Percentiles rank a stretch among this genome's conserved stretches.
These are phyloP conservation scores for Crypturellus undulatus DNA, from an alignment of 2,113 vertebrate genomes.

Conservation along the genomic window DNA sequence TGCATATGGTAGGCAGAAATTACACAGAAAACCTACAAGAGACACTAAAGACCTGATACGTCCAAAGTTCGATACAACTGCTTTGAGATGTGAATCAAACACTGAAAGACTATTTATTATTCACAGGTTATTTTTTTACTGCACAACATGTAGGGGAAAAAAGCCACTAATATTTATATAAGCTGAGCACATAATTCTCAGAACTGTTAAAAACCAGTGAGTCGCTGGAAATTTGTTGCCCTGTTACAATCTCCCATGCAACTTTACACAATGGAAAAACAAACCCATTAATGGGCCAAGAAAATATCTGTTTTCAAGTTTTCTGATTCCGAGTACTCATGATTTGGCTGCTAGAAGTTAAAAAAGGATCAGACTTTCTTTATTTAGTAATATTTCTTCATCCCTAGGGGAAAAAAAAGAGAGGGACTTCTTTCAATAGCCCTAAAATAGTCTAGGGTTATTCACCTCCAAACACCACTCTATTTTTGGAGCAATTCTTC, in stretches of 20 bases:
- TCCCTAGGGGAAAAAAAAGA: not conserved
- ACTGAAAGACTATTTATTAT: not conserved
- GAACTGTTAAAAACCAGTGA: not conserved
- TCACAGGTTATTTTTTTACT: slow-evolving; percentile 6
- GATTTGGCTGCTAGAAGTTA: not conserved
- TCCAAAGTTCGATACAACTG: not conserved
- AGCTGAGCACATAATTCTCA: not conserved
- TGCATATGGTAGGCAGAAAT: slow-evolving; percentile 4
- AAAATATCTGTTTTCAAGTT: not conserved
- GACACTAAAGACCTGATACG: slow-evolving; percentile 1
- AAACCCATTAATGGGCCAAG: not conserved
- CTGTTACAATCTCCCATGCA: not conserved
- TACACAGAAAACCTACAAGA: slow-evolving; percentile 28
- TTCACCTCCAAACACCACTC: not conserved
- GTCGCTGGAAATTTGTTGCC: not conserved
- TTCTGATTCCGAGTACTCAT: not conserved
- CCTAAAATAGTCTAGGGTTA: slow-evolving; percentile 27
- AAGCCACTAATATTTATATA: not conserved
- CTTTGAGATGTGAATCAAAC: slow-evolving; percentile 13
- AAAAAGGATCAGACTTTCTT: not conserved
- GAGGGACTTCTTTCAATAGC: not conserved
- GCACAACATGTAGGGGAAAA: not conserved
- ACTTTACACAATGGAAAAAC: not conserved
- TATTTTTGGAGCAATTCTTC: slow-evolving; percentile 49
- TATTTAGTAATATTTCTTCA: slow-evolving; percentile 14